Evolutionary conservation across 1,140 invertebrate genomes (phyloP).

Genomic region (Zaprionus ornatus): DNA sequence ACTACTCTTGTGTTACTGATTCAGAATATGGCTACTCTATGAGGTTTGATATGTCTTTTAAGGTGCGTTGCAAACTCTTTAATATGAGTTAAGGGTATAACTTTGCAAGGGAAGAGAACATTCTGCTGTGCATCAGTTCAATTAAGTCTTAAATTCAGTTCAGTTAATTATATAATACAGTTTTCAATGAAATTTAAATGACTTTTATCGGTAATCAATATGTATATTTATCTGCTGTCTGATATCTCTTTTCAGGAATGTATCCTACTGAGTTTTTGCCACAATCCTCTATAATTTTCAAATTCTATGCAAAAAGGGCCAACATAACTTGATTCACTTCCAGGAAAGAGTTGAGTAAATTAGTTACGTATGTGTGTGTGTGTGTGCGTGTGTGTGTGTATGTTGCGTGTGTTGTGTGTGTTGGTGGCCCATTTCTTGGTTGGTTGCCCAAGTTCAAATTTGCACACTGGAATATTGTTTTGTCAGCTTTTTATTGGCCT

Average conservation of each 20-base stretch:
- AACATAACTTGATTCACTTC: not conserved
- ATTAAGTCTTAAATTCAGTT: no score
- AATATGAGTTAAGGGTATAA: no score
- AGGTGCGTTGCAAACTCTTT: no score
- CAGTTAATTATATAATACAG: no score
- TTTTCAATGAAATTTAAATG: not conserved
- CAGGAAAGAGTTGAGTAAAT: constrained; percentile 18
- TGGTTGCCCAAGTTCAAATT: constrained; percentile 28
- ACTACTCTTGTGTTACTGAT: no score
- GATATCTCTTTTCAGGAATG: not conserved
- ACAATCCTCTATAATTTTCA: not conserved
- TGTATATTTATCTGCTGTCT: not conserved
- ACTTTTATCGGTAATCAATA: not conserved
- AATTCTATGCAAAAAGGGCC: constrained; percentile 3
- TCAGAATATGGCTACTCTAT: no score
- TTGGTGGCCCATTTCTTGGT: constrained; percentile 40
- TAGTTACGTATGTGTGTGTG: not conserved
- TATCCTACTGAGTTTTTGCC: not conserved
- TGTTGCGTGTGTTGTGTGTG: constrained; percentile 8
- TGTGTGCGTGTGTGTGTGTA: not conserved
- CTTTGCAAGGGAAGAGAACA: no score
- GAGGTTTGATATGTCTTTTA: no score
- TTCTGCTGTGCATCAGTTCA: not conserved
- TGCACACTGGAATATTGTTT: constrained; percentile 68
- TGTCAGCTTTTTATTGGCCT: constrained; percentile 82